Base-by-base conservation (phyloP, 2,888 invertebrate species). In the Mimas tiliae region DNA sequence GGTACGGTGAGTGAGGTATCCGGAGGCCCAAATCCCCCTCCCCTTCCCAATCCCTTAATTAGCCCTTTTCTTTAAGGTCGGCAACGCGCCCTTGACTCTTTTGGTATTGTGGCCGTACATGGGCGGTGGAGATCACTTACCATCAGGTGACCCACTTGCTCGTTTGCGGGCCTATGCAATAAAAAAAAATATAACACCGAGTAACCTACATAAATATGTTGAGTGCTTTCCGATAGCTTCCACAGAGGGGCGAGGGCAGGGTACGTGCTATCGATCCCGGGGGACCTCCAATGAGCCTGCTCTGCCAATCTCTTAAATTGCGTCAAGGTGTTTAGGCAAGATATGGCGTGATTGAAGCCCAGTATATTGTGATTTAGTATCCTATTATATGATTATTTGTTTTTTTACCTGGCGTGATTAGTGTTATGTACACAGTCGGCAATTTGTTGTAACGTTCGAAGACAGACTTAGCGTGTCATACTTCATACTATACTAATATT, bases 301-400 rank as follows among this genome's bases (percentile, higher is more conserved):
- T 11, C 19, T 19, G 6, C 58, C 58, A 16, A 19, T 19, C 58
- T 58, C 38, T 38, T 9, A 58, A 58, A 52, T 27, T 52, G 52
- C 38, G 38, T 58, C 58, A 58, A 58, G 58, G 58, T 58, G 58
- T 58, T 38, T 38, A 58, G 38, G n/a, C n/a, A 38, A 58, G 58
- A 58, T 58, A 58, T 19, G 58, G 6, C 6, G 38, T 58, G 58
- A 58, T 21, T 38, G 58, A 58, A 58, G 9, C 12, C 19, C 58
- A 38, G 21, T 52, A 34, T 53, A 33, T n/a, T 53, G 11, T 42
- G 38, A 42, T 55, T 55, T 38, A 58, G 6, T 12, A 58, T 6
- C 16, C 9, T 38, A 11, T 14, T 14, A 58, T 42, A 38, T 58
- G 1, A 0, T 16, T 58, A 38, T 19, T 42, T 42, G 19, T 58